phyloP scores from a whole-genome alignment of 2,113 vertebrate species.

The Phrynosoma platyrhinos region DNA sequence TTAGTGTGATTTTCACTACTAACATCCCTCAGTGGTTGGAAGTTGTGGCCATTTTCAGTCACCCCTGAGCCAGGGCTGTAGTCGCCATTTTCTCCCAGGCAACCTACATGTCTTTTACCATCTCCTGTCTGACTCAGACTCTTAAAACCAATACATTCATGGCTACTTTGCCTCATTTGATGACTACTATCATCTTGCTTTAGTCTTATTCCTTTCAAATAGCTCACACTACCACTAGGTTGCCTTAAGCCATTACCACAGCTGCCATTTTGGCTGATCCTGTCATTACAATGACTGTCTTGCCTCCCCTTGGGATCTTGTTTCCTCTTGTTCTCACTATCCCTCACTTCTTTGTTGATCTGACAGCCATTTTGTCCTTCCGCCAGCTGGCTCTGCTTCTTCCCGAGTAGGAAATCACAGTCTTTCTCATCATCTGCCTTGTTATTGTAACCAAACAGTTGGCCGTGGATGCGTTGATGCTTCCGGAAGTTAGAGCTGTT shows the following conservation, averaged over 20 bases:
- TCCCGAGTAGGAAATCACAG: neutral
- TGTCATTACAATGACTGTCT: neutral
- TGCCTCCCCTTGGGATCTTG: neutral
- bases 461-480: conserved; percentile 47
- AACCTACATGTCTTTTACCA: neutral
- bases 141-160: neutral
- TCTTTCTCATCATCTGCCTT: neutral
- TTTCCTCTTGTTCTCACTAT: neutral
- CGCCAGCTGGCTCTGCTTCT: neutral
- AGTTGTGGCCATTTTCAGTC: neutral
- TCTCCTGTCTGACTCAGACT: neutral
- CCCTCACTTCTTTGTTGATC: neutral
- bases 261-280: neutral
- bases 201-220: neutral
- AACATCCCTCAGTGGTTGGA: neutral
- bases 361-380: neutral
- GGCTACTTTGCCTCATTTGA: neutral
- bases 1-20: neutral
- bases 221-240: too few species aligned
- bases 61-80: neutral
- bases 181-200: neutral
- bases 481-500: conserved; percentile 56
- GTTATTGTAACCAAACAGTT: neutral
- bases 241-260: neutral
- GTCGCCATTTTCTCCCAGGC: neutral